Evolutionary conservation across 2,113 vertebrate species (phyloP), one percentile per base, ranked within the genome.

Genomic region (Neogale vison): DNA sequence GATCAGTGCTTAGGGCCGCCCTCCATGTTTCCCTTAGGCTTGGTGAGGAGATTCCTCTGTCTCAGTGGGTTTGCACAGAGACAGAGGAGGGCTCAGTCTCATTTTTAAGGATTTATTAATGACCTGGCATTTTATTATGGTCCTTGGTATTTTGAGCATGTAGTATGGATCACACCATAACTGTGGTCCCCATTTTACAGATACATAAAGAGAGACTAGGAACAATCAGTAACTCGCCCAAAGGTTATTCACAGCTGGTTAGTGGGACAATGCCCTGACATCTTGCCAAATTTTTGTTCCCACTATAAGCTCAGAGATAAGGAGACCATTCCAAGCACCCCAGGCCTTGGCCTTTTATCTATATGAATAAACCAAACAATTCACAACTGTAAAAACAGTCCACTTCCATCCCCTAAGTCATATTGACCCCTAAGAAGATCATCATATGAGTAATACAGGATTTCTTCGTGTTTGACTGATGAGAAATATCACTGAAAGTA

Each of bases 401-500:
- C 10, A 47, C 31, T 72, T 74, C 67, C 2, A 83, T 18, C 29
- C 9, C 6, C 24, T 79, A 42, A 80, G 24, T 3, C 39, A 88
- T 77, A 10, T 42, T 77, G 61, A 23, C 3, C 29, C 42, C 29
- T 36, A 71, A 59, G 39, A 36, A 93, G 17, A 65, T 74, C n/a
- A 84, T 79, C 31, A 52, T 31, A 47, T 71, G 10, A 81, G 31
- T 79, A 86, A 77, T 7, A 8, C 1, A 47, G 23, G 8, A 36
- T 83, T 93, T 31, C 31, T 76, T 94, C 24, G 36, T 45, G 21
- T 72, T 88, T n/a, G 21, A 14, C 18, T 14, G 13, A 24, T 81
- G n/a, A 90, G 67, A 90, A 34, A 67, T 65, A 83, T 14, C 55
- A 94, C 89, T 95, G 74, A 71, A 95, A 93, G 88, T 67, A 57